phyloP scores from a whole-genome alignment of 2,113 vertebrate genomes.

The Leptobrachium leishanense region DNA sequence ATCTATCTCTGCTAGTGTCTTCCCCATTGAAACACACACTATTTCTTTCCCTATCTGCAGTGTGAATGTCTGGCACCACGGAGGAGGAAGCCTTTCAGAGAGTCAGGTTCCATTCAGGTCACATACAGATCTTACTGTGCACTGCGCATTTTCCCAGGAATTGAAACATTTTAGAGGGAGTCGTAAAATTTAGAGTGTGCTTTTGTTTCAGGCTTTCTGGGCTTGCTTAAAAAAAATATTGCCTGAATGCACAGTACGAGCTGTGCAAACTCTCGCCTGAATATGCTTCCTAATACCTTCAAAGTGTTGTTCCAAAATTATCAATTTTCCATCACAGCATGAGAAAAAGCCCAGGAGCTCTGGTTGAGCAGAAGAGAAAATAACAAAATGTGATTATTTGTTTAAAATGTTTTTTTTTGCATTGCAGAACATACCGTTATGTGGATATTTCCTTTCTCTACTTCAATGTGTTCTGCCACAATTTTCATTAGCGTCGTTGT shows the following conservation, averaged over 20 bases:
- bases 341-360: conserved; percentile 9
- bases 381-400: conserved; percentile 32
- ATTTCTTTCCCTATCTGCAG: no score
- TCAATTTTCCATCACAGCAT: conserved; percentile 45
- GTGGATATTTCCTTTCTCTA: no score
- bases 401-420: conserved; percentile 25
- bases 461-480: no score
- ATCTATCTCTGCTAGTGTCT: no score
- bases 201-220: conserved; percentile 22
- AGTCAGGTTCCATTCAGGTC: background rate
- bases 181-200: conserved; percentile 14
- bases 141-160: background rate
- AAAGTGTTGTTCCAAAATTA: conserved; percentile 42
- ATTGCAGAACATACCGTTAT: background rate
- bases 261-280: conserved; percentile 23
- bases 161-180: background rate
- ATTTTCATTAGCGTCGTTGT: no score
- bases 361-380: conserved; percentile 13
- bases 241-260: conserved; percentile 11
- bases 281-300: conserved; percentile 45
- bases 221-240: conserved; percentile 11
- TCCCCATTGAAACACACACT: no score
- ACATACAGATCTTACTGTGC: background rate
- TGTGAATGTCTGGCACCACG: no score
- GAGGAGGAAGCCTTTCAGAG: no score